Conservation (phyloP, 2,888 invertebrate genomes). For the Neoaliturus tenellus region DNA sequence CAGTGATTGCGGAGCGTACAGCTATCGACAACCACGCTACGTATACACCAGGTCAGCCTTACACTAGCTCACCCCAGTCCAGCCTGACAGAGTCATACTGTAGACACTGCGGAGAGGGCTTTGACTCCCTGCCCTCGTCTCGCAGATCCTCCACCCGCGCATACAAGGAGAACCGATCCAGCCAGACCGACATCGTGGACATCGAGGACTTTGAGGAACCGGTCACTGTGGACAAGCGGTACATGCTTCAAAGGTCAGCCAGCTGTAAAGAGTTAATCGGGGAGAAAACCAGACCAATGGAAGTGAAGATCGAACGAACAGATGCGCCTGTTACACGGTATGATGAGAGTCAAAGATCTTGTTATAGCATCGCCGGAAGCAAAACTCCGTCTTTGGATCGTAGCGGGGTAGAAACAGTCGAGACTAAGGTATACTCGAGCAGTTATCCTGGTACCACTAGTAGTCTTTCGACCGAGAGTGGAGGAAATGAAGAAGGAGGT, state of each 20-base stretch:
- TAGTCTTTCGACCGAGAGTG: conserved; percentile 79
- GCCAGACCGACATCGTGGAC: conserved; percentile 66
- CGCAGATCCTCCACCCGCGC: conserved; percentile 52
- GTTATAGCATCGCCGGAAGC: conserved; percentile 78
- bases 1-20: conserved; percentile 71
- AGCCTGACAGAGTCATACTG: conserved; percentile 71
- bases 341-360: conserved; percentile 80
- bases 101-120: conserved; percentile 75
- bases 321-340: conserved; percentile 85
- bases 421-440: conserved; percentile 88
- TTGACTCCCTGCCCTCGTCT: conserved; percentile 72
- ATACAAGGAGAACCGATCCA: conserved; percentile 59
- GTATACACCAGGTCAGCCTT: conserved; percentile 69
- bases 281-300: conserved; percentile 67
- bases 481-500: conserved; percentile 80
- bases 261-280: conserved; percentile 84
- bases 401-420: conserved; percentile 78
- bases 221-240: conserved; percentile 65
- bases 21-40: conserved; percentile 65
- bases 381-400: conserved; percentile 79
- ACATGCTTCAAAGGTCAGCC: conserved; percentile 86
- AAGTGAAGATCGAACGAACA: conserved; percentile 70
- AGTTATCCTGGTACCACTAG: conserved; percentile 89
- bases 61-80: conserved; percentile 67
- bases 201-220: conserved; percentile 55